Evolutionary conservation across 1,140 invertebrate genomes (phyloP), one percentile per base, ranked within the genome.

Genomic region (Tribolium castaneum): DNA sequence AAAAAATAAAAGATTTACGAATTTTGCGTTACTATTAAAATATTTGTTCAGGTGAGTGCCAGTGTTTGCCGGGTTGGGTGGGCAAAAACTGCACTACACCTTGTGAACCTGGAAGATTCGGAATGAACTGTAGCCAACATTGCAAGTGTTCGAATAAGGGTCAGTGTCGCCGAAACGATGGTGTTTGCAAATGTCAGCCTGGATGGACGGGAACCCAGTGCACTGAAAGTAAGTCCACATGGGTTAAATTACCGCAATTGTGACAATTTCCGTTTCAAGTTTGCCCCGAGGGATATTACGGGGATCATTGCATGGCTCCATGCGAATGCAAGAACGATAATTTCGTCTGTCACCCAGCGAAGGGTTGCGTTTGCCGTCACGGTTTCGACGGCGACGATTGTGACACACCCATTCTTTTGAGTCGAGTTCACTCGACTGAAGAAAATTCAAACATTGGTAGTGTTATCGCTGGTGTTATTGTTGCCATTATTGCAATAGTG

Each of bases 241-340:
- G 1, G 25, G 0, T 30, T 30, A 30, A 30, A 30, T 1, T 30
- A 3, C 25, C 25, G 25, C 25, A 30, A 4, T 30, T 30, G 1
- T 30, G 6, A 30, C 6, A 45, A 45, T 80, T 78, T 6, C 5
- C 7, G n/a, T 9, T 87, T 88, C 35, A 84, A 95, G 94, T 95
- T 78, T 98, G 96, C 82, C 95, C 95, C 0, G 95, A 96, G 85
- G 96, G 96, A 59, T 97, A 94, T 86, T 97, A 92, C 86, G 96
- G 96, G 13, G 92, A 95, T 77, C 94, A 96, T 84, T 98, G 96
- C 84, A 95, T 96, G 91, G 87, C 91, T 70, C 87, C 91, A 0
- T 97, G 95, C 84, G 90, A 93, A 76, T 97, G 96, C 84, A 88
- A 90, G 73, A 93, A 91, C 70, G 91, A 93, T 6, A 92, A 94